Percentiles rank a stretch among this genome's conserved stretches.
phyloP scores from a whole-genome alignment of 2,888 invertebrate genomes.

The Meloe dianella region DNA sequence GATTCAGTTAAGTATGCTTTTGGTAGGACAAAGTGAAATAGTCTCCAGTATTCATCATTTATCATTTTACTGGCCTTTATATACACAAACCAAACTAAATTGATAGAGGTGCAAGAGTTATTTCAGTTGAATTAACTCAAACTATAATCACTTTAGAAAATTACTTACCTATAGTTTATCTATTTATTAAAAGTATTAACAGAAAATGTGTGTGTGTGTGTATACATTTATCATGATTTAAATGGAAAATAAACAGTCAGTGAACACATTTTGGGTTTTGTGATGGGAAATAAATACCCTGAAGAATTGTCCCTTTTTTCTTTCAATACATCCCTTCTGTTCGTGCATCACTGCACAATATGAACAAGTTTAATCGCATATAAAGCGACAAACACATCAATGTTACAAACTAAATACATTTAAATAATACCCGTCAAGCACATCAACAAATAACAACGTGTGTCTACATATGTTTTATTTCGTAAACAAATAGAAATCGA shows the following conservation, averaged over 20 bases:
- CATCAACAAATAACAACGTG: not conserved
- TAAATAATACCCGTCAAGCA: constrained; percentile 5
- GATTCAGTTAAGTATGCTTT: not conserved
- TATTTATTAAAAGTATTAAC: not conserved
- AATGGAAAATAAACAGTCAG: not conserved
- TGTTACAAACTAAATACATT: not conserved
- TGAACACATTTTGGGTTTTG: not conserved
- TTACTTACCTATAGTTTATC: not conserved
- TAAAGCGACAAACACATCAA: constrained; percentile 3
- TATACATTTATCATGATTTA: not conserved
- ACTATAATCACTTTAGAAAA: not conserved
- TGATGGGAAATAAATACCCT: not conserved
- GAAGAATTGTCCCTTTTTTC: not conserved
- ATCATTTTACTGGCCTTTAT: not conserved
- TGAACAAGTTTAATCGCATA: constrained; percentile 4
- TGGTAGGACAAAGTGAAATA: not conserved
- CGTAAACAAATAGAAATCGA: not conserved
- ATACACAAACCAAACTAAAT: too few species aligned
- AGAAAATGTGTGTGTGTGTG: too few species aligned
- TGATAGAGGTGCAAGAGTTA: not conserved
- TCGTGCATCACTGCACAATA: constrained; percentile 6
- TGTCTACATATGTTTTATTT: not conserved
- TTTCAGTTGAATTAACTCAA: not conserved
- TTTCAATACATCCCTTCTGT: not conserved
- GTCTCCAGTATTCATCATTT: not conserved